A percentile compares a stretch with the other conserved stretches of the same genome.
Evolutionary conservation across 2,797 vertebrate genomes (phyloP).

Genomic region (Simalia tracyae): DNA sequence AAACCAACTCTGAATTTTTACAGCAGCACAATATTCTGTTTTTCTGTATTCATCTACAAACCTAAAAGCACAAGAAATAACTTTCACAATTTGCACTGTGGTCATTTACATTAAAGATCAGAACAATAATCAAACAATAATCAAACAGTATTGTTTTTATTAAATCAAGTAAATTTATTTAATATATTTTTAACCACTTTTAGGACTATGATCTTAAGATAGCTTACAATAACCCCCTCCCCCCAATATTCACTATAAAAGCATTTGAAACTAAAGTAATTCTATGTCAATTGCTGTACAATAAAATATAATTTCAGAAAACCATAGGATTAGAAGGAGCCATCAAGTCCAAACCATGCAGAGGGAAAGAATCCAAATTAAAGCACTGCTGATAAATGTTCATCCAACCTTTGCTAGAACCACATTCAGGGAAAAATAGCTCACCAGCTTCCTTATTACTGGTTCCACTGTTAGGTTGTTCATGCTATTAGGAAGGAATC

Average conservation of each 20-base stretch:
- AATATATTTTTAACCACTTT: neutral
- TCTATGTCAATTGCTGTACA: neutral
- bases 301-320: neutral
- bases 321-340: neutral
- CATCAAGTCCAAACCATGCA: neutral
- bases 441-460: neutral
- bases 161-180: neutral
- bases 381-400: neutral
- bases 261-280: neutral
- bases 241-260: neutral
- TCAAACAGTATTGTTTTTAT: neutral
- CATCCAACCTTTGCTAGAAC: neutral
- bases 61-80: slow-evolving; percentile 70
- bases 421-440: neutral
- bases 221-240: neutral
- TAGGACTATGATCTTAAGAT: neutral
- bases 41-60: slow-evolving; percentile 75
- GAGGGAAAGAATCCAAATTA: neutral
- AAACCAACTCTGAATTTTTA: slow-evolving; percentile 89
- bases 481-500: neutral
- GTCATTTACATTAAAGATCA: slow-evolving; percentile 38
- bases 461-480: neutral
- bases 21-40: slow-evolving; percentile 76
- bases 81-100: slow-evolving; percentile 34
- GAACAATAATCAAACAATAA: slow-evolving; percentile 38